Percentiles rank a stretch among this genome's conserved stretches.
Evolutionary conservation across 1,140 invertebrate species (phyloP).

Genomic region (Orussus abietinus): DNA sequence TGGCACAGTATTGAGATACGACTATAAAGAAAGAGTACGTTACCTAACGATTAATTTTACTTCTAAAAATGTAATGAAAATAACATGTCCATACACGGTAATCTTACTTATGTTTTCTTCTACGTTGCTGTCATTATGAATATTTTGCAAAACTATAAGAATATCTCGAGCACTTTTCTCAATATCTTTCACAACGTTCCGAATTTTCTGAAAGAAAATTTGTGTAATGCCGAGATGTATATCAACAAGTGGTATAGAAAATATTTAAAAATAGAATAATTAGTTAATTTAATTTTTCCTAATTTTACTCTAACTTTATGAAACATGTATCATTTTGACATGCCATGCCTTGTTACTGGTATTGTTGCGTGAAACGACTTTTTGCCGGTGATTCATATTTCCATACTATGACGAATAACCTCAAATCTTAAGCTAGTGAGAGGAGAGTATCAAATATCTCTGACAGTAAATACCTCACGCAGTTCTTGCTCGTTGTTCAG

Average conservation of each 20-base stretch:
- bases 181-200: conserved; percentile 63
- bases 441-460: too few species aligned
- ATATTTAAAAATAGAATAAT: conserved; percentile 16
- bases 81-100: conserved; percentile 7
- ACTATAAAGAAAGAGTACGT: conserved; percentile 36
- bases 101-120: conserved; percentile 55
- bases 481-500: conserved; percentile 62
- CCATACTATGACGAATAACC: neutral
- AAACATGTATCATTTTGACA: too few species aligned
- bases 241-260: too few species aligned
- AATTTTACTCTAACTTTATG: too few species aligned
- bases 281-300: too few species aligned
- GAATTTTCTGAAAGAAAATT: conserved; percentile 62
- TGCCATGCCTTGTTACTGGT: too few species aligned
- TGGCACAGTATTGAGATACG: conserved; percentile 57
- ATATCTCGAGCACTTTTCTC: conserved; percentile 68
- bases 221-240: too few species aligned
- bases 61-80: conserved; percentile 15
- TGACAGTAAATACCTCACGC: conserved; percentile 58
- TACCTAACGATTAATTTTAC: conserved; percentile 4
- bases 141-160: conserved; percentile 65
- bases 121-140: conserved; percentile 61
- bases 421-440: too few species aligned
- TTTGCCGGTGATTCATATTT: too few species aligned
- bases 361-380: too few species aligned